Conservation (phyloP, 37 sponge, comb jelly and placozoan species). For the Agelas oroides region DNA sequence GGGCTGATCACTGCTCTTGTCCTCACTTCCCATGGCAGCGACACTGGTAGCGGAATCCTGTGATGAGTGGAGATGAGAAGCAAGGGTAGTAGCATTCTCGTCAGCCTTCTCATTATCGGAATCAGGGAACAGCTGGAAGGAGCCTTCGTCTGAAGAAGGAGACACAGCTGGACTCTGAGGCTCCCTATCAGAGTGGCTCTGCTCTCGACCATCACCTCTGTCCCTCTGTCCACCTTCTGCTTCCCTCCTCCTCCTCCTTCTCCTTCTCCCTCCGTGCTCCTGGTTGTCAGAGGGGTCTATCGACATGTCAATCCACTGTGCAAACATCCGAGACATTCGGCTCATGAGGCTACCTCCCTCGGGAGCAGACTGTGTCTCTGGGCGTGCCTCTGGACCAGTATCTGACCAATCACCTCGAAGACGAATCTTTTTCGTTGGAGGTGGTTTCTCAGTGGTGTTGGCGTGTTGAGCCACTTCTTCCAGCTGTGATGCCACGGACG, state of each 20-base stretch:
- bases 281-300: constrained; percentile 2
- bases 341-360: constrained; percentile 38
- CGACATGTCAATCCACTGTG: constrained; percentile 71
- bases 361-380: constrained; percentile 19
- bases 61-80: no score
- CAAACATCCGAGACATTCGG: constrained; percentile 71
- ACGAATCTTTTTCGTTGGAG: constrained; percentile 69
- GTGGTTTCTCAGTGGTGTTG: background rate
- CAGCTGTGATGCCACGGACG: background rate
- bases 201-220: background rate
- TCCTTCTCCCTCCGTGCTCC: background rate
- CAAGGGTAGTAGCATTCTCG: background rate
- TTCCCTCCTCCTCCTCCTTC: background rate
- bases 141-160: background rate
- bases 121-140: background rate
- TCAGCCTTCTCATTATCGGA: background rate
- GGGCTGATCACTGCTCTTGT: no score
- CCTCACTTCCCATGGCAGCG: no score
- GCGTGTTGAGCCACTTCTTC: background rate
- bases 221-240: background rate
- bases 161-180: background rate
- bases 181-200: no score
- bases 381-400: constrained; percentile 88
- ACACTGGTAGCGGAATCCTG: no score
- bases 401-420: constrained; percentile 94